Evolutionary conservation across 2,113 vertebrate genomes (phyloP), one percentile per base, ranked within the genome.

Genomic region (Nerophis ophidion): DNA sequence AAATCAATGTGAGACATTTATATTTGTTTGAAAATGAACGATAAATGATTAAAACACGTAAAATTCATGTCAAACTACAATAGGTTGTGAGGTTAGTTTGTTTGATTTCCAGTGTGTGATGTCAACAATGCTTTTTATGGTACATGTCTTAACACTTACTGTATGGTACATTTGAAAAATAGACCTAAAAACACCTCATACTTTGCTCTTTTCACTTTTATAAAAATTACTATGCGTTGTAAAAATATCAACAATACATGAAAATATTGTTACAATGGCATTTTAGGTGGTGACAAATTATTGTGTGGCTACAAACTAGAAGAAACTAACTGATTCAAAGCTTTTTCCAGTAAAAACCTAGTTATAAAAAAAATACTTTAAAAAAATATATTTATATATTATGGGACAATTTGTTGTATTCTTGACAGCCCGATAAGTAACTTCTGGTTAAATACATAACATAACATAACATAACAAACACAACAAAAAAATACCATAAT

Each of bases 221-320:
- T 17, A 47, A 58, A 58, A 58, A 34, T 47, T 13, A 57, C 38
- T 42, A 45, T 10, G 56, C 6, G 4, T 15, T 59, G 19, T 58
- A 58, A 48, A 45, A 47, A 59, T 58, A 13, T 58, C 7, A 19
- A 33, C 10, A 47, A 26, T 35, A 59, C 44, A 34, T 26, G 34
- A 47, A 34, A n/a, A 59, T 7, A 48, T 46, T 11, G 15, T 16
- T 5, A 8, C 11, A 45, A 12, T 26, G 55, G 40, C 11, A 42
- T 14, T 57, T 57, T 19, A 14, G 3, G 46, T 46, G 4, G 7
- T 33, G 8, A 42, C 17, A 11, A 5, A 26, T 6, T 36, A 6
- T 17, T 17, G 48, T 16, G 7, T 17, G 13, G 11, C 26, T 46
- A 45, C 8, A 38, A 16, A 38, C 35, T 16, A 16, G 16, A 7